phyloP scores from a whole-genome alignment of 2,113 vertebrate species.

The Ammodytes dubius region DNA sequence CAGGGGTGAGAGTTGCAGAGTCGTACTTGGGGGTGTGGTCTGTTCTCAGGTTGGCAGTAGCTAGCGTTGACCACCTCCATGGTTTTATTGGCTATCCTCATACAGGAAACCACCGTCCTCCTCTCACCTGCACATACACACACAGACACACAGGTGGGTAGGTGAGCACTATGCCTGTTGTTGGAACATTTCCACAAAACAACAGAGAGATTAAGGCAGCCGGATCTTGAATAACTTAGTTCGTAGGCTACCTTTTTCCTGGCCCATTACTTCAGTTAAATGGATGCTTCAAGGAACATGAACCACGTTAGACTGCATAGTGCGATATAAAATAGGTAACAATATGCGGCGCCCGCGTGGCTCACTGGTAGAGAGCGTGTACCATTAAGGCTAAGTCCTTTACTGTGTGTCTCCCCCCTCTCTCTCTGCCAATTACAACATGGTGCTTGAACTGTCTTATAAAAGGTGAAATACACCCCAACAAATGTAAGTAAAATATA shows the following conservation, averaged over 20 bases:
- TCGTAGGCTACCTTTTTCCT: no score
- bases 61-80: conserved; percentile 90
- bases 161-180: background rate
- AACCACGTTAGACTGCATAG: background rate
- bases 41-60: conserved; percentile 88
- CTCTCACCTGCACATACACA: conserved; percentile 86
- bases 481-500: no score
- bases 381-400: no score
- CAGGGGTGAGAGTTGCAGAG: conserved; percentile 93
- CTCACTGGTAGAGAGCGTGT: no score
- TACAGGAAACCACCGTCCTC: conserved; percentile 93
- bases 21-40: conserved; percentile 90
- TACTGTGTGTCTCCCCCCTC: no score
- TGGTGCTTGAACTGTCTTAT: no score
- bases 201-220: background rate
- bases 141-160: background rate
- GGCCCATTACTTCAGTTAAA: background rate
- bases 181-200: background rate
- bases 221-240: no score
- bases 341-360: no score
- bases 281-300: background rate
- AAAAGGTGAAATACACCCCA: no score
- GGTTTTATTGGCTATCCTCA: conserved; percentile 91
- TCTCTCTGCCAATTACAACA: no score
- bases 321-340: no score